A percentile compares a stretch with the other conserved stretches of the same genome.
Conservation (phyloP, 2,888 invertebrate species). For the Brassicogethes aeneus region DNA sequence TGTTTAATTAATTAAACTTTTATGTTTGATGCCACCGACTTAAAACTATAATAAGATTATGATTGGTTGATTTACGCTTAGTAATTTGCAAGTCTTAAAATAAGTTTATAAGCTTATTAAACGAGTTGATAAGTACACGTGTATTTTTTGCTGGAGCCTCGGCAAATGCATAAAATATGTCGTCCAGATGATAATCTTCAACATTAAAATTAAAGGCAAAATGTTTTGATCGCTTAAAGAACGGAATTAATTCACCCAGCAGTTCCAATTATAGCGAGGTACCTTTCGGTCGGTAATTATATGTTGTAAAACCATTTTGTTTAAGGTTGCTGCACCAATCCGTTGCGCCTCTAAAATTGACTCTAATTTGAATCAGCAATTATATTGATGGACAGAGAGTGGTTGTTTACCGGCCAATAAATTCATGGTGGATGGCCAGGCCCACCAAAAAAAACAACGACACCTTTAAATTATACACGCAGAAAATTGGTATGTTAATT, state of each 20-base stretch:
- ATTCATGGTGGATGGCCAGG: background rate
- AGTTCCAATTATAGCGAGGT: background rate
- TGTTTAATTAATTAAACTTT: too few species aligned
- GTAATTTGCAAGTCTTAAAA: too few species aligned
- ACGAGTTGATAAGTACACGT: too few species aligned
- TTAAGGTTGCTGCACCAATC: background rate
- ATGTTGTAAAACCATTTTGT: conserved; percentile 1
- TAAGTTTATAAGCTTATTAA: too few species aligned
- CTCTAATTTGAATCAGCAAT: conserved; percentile 2
- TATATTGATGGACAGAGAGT: conserved; percentile 3
- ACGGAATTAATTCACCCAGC: background rate
- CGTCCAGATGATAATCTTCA: too few species aligned
- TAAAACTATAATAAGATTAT: too few species aligned
- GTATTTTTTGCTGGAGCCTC: too few species aligned
- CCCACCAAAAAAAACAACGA: too few species aligned
- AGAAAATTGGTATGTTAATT: background rate
- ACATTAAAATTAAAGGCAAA: background rate
- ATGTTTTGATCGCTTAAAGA: background rate
- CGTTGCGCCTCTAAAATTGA: conserved; percentile 1
- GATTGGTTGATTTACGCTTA: too few species aligned
- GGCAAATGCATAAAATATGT: too few species aligned
- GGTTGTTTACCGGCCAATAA: conserved; percentile 1
- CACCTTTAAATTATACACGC: background rate
- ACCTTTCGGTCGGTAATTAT: background rate
- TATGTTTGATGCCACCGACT: too few species aligned